Evolutionary conservation across 2,113 vertebrate species (phyloP).

Genomic region (Sylvilagus bachmani): DNA sequence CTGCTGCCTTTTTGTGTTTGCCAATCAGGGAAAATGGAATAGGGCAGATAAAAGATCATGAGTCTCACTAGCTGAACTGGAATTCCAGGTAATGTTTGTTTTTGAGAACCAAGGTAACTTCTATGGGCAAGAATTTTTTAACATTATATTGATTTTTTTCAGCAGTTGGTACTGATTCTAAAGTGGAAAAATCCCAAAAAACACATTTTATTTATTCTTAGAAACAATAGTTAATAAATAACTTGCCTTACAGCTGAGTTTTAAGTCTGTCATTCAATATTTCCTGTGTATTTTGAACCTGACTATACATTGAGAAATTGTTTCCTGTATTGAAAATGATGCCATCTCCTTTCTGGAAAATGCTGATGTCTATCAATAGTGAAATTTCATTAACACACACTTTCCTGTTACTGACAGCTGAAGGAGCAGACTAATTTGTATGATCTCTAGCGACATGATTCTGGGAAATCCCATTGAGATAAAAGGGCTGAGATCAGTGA

Average conservation of each 20-base stretch:
- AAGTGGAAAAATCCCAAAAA: conserved; percentile 48
- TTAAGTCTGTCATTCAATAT: conserved; percentile 15
- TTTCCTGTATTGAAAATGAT: conserved; percentile 72
- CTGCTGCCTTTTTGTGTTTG: neutral
- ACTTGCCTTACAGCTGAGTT: neutral
- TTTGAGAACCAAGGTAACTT: neutral
- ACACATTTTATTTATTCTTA: neutral
- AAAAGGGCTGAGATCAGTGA: conserved; percentile 55
- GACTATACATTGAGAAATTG: conserved; percentile 58
- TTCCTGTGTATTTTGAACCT: conserved; percentile 32
- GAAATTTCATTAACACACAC: conserved; percentile 71
- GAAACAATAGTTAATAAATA: conserved; percentile 59
- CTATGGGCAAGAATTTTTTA: neutral
- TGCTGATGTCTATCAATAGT: conserved; percentile 35
- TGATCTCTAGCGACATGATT: conserved; percentile 50
- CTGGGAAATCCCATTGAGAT: conserved; percentile 74
- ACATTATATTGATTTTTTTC: conserved; percentile 10
- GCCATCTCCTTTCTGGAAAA: conserved; percentile 74
- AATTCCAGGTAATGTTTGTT: neutral
- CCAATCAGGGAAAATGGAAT: neutral
- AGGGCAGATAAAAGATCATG: neutral
- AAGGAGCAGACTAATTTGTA: conserved; percentile 62
- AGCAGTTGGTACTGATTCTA: neutral
- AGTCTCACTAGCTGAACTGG: neutral
- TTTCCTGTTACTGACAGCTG: conserved; percentile 63